Conservation (phyloP, 2,797 vertebrate species). For the Myotis findleyi region DNA sequence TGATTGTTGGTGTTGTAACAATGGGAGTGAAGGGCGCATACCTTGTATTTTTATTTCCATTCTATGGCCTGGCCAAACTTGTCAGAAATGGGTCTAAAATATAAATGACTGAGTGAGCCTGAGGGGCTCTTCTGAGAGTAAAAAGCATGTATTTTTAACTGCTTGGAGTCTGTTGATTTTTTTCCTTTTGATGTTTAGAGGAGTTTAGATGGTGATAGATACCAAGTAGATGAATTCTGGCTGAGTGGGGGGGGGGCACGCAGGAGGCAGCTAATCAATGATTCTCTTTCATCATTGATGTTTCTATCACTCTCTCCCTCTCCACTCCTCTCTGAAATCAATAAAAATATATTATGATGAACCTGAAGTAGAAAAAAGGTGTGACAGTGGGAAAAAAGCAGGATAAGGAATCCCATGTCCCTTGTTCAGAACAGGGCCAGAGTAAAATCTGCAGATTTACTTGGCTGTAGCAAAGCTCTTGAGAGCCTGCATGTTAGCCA, state of each 20-base stretch:
- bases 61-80: background rate
- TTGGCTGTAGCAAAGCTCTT: background rate
- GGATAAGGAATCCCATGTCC: background rate
- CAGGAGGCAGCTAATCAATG: too few relatives aligned
- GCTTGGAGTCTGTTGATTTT: background rate
- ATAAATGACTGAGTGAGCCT: background rate
- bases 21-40: background rate
- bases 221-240: conserved; percentile 23
- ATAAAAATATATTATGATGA: too few relatives aligned
- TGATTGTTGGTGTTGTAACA: too few relatives aligned
- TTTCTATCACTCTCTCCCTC: too few relatives aligned
- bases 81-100: background rate
- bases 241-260: too few relatives aligned
- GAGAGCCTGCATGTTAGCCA: background rate
- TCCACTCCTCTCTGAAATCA: too few relatives aligned
- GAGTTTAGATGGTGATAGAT: background rate
- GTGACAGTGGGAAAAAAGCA: background rate
- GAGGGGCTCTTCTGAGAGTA: background rate
- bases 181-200: conserved; percentile 21
- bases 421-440: background rate
- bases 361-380: background rate
- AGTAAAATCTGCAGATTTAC: background rate
- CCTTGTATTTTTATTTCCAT: background rate
- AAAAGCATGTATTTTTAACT: background rate
- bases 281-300: too few relatives aligned